phyloP scores from a whole-genome alignment of 2,113 vertebrate species.

The Festucalex cinctus region DNA sequence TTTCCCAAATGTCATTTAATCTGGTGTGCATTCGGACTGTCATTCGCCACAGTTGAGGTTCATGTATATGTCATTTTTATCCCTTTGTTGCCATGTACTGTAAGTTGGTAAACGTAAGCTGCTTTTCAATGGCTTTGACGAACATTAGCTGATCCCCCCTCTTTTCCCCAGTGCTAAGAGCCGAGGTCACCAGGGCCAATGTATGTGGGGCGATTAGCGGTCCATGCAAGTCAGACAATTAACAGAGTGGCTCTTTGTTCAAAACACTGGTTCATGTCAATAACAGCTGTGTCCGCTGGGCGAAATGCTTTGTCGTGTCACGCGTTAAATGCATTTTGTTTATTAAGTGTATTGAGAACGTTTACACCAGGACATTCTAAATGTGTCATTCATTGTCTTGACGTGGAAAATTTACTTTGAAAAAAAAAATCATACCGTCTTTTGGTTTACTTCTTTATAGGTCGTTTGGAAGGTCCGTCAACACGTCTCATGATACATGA shows the following conservation, averaged over 20 bases:
- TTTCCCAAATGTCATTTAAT: not conserved
- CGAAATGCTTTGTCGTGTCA: slow-evolving; percentile 1
- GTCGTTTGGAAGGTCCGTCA: slow-evolving; percentile 75
- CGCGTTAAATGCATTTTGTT: not conserved
- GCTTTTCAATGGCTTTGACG: not conserved
- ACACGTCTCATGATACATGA: slow-evolving; percentile 81
- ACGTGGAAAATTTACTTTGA: not conserved
- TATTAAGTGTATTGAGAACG: not conserved
- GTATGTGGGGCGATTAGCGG: slow-evolving; percentile 1
- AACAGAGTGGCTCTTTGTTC: slow-evolving; percentile 43
- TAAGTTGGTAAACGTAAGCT: slow-evolving; percentile 2
- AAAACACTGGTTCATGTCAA: slow-evolving; percentile 4
- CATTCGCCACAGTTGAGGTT: not conserved
- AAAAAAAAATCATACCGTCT: slow-evolving; percentile 33
- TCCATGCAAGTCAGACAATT: slow-evolving; percentile 3
- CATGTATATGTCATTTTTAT: not conserved
- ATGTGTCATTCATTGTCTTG: not conserved
- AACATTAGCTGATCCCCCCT: not conserved
- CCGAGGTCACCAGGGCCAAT: not conserved
- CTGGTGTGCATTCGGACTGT: not conserved
- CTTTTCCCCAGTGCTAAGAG: not conserved
- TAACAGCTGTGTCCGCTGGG: slow-evolving; percentile 6
- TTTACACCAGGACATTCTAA: not conserved
- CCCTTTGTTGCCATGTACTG: not conserved
- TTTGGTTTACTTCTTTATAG: slow-evolving; percentile 48